Evolutionary conservation across 2,888 invertebrate species (phyloP), one percentile per base, ranked within the genome.

Genomic region (Lasioglossum oenotherae): DNA sequence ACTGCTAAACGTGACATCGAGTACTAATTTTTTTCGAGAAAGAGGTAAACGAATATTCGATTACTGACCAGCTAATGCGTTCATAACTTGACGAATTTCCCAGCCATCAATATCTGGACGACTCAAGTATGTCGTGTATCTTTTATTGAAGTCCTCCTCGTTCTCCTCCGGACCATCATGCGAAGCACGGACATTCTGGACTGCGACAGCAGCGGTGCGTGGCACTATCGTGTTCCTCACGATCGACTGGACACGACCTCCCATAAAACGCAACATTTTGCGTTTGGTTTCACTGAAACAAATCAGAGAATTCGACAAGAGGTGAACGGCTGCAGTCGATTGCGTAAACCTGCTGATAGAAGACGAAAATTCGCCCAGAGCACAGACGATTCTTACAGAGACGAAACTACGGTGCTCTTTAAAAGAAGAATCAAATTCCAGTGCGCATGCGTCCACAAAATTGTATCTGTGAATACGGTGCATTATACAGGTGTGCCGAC

Each of bases 41-140:
- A 23, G 2, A 23, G 35, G 19, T n/a, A n/a, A 38, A 8, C 16
- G 19, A 31, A n/a, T 57, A 10, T 38, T 19, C 23, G 19, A 44
- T 27, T 76, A 89, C 89, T 91, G 77, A 95, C 95, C 95, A 77
- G 94, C 93, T 89, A 99, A 95, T 94, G 98, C 98, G 93, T 98
- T 98, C 97, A 99, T 98, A 6, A 97, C 98, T 95, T 98, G 98
- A 85, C 99, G 97, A 92, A 98, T 96, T 96, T 99, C 98, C 99
- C 99, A 99, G 78, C 98, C 98, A 95, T 99, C 99, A 94, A 99
- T 98, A 93, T 98, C 98, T 86, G 96, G 96, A 85, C 98, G 97
- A 95, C 97, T 98, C 96, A 99, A 98, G 95, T 97, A 99, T 71
- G 97, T 96, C 94, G 97, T 98, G 95, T 98, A 98, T 94, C 97